Evolutionary conservation across 2,113 vertebrate genomes (phyloP), one percentile per base, ranked within the genome.

Genomic region (Takifugu bimaculatus): DNA sequence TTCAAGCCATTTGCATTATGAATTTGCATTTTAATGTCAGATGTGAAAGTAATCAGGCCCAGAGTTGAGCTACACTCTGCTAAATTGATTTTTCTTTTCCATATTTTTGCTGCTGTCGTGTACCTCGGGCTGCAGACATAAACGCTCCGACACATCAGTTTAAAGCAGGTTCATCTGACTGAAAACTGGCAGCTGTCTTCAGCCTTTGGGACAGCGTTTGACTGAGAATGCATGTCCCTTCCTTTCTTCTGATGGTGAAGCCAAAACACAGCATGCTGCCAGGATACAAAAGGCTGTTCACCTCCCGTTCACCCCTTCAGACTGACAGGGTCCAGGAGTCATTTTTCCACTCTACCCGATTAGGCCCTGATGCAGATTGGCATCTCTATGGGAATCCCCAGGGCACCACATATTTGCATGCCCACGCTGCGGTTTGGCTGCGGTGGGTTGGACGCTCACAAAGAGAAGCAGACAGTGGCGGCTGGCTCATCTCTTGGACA

Each of bases 381-480:
- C 76, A 75, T 61, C 60, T 82, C 75, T 70, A 66, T 59, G 57
- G 63, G 56, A 43, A 50, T 57, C 77, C 80, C 43, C 52, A 12
- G 75, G 75, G 58, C 74, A 68, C 54, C 27, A 3, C 12, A 26
- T 78, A 85, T 84, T 81, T 83, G 76, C 79, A 85, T 81, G 77
- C 44, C 70, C 78, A 69, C 72, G 67, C 44, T 26, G 67, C 65
- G 48, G 50, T 62, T 65, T 79, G 79, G 68, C 68, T 60, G 65
- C 48, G 4, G 60, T 70, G 74, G 70, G 52, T 49, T 74, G 79
- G 77, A 69, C 70, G 68, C 42, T 64, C 59, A 85, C 67, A 80
- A 75, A 85, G 67, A 73, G 56, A 69, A 35, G 55, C 66, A 74
- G 65, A 72, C 67, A 54, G 72, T 80, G 75, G 77, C 70, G 54